Base-by-base conservation (phyloP, 1,140 invertebrate genomes). In the Yoshiicerus persimilis region DNA sequence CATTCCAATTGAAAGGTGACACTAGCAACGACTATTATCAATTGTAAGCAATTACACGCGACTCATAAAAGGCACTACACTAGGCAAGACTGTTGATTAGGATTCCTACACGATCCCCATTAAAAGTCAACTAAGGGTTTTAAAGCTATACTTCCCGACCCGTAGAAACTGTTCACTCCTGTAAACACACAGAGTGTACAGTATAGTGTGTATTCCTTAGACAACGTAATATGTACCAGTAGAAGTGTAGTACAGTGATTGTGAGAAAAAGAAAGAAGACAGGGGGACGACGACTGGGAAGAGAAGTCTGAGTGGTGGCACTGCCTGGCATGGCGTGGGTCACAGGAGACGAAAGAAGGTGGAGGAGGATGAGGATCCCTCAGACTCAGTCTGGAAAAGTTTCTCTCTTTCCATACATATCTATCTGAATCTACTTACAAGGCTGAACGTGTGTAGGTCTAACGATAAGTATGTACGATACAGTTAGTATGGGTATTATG, bases 21-120 rank as follows among this genome's bases (percentile, higher is more conserved):
- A 47, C n/a, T 23, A 23, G 34, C n/a, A 25, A 70, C 41, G 38
- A 87, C 83, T 87, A 87, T 87, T 87, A 87, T 87, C 86, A 87
- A 87, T 87, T 77, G 70, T 32, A 36, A 80, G 32, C 86, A 87
- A 87, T 87, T 87, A 87, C 75, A 80, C 6, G 27, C 34, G 20
- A n/a, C 70, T 47, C 70, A 56, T 80, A 87, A 30, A 62, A 32
- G 8, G 70, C 3, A 20, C 30, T 27, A 5, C 6, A 25, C 11
- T 36, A 80, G 32, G 16, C 75, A 80, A 80, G 34, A 38, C 2
- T 5, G 32, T 80, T 80, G 75, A 80, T 80, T 80, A 80, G 34
- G 75, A 80, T 38, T 80, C 34, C 32, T 38, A 25, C 66, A 70
- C 30, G 66, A 25, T 70, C 9, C 25, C n/a, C 27, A 70, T 30